Evolutionary conservation across 2,113 vertebrate species (phyloP), one percentile per base, ranked within the genome.

Genomic region (Pseudolaguvia tuberculata): DNA sequence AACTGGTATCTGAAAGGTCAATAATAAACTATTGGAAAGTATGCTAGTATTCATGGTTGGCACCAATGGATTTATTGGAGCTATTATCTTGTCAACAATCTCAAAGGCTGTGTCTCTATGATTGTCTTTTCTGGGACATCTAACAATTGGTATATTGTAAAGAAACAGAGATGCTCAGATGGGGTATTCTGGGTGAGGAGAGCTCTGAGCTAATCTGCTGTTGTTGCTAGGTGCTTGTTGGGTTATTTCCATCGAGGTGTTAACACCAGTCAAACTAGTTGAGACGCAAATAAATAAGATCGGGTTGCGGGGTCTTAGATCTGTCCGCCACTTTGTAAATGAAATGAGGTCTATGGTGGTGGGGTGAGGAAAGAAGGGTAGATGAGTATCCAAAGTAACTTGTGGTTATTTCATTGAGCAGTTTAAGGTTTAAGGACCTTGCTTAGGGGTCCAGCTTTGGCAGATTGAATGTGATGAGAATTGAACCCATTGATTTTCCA

Each of bases 231-330:
- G 78, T 75, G 47, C 68, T 59, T 63, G 35, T 74, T 50, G 29
- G 56, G 75, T 68, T 83, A 84, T 84, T 84, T 81, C 77, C 73
- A 79, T 81, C 70, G 6, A 59, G 50, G 79, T 57, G 57, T 71
- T 75, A 78, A 75, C 50, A 39, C 50, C 75, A 70, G 79, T 76
- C 81, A 84, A 84, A 80, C 77, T 71, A 15, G 39, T 17, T 2
- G 51, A 85, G 77, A 83, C 80, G 66, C 63, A 35, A 83, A 83
- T 85, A 83, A 84, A 86, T 83, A 83, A 76, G 81, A 83, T 86
- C 79, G 17, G 57, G 80, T 88, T 86, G 53, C 83, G 66, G 23
- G 62, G 29, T 68, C 70, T 84, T 72, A 79, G 78, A 86, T 84
- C 85, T 79, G 69, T 57, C 74, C 58, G 66, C 59, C 79, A 70